phyloP scores from a whole-genome alignment of 2,113 vertebrate genomes.

The Cyanoramphus novaezelandiae region DNA sequence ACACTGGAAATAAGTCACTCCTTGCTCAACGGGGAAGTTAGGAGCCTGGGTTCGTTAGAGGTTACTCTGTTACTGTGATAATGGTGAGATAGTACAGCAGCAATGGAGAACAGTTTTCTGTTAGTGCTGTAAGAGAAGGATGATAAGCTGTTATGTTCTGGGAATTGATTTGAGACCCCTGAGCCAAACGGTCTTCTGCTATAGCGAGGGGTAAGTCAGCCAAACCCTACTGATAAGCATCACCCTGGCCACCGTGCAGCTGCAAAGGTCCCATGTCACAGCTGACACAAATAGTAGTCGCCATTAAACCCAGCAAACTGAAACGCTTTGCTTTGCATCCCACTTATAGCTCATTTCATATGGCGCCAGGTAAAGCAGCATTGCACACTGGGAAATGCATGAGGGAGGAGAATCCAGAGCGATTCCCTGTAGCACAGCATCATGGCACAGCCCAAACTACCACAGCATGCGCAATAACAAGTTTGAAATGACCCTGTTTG shows the following conservation, averaged over 20 bases:
- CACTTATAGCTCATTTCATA: rapidly evolving
- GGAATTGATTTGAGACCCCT: background rate
- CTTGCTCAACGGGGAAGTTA: background rate
- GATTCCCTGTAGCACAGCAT: background rate
- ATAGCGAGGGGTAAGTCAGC: background rate
- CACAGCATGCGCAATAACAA: background rate
- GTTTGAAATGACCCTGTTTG: background rate
- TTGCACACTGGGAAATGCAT: rapidly evolving
- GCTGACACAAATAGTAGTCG: background rate
- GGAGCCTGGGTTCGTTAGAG: background rate
- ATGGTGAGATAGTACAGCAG: rapidly evolving
- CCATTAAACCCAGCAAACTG: background rate
- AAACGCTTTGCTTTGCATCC: background rate
- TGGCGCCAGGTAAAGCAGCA: background rate
- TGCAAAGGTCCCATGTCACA: rapidly evolving
- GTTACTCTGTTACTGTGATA: background rate
- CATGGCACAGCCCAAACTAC: background rate
- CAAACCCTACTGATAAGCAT: background rate
- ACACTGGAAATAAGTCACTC: rapidly evolving
- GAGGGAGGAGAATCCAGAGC: background rate
- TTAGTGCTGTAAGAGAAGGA: background rate
- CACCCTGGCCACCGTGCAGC: rapidly evolving
- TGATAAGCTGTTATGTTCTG: background rate
- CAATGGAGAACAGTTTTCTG: background rate
- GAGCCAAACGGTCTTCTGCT: background rate